Conservation (phyloP, 2,113 vertebrate species). For the Odontophorus gujanensis region DNA sequence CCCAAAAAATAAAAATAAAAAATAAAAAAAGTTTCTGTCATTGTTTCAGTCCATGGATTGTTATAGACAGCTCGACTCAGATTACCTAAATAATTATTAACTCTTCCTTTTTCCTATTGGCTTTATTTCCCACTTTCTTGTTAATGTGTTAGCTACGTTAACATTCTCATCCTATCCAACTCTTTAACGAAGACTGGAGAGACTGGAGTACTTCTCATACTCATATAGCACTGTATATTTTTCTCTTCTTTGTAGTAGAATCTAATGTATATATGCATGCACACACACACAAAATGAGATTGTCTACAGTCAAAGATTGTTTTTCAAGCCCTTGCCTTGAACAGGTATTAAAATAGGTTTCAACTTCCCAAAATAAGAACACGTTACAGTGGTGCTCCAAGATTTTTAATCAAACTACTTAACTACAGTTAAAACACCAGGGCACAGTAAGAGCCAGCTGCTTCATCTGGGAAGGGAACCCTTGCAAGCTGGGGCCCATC, state of each 20-base stretch:
- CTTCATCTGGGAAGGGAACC: neutral
- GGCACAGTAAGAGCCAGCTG: neutral
- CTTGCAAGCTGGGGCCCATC: too few species aligned
- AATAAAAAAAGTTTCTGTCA: neutral
- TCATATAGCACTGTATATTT: neutral
- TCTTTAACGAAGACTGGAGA: neutral
- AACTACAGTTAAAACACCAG: neutral
- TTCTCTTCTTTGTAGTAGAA: neutral
- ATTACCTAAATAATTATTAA: neutral
- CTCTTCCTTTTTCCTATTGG: neutral
- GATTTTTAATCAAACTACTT: neutral
- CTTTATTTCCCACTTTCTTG: neutral
- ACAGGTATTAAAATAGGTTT: neutral
- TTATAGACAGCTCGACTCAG: neutral
- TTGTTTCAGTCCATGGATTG: neutral
- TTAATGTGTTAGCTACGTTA: neutral
- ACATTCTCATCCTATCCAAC: neutral
- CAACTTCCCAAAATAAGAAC: neutral
- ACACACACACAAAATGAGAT: neutral
- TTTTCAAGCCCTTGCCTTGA: neutral
- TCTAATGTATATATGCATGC: neutral
- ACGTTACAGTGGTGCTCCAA: neutral
- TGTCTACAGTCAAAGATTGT: neutral
- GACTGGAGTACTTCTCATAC: neutral
- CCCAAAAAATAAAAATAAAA: neutral